Evolutionary conservation across 2,113 vertebrate species (phyloP).

Genomic region (Rostratula benghalensis): DNA sequence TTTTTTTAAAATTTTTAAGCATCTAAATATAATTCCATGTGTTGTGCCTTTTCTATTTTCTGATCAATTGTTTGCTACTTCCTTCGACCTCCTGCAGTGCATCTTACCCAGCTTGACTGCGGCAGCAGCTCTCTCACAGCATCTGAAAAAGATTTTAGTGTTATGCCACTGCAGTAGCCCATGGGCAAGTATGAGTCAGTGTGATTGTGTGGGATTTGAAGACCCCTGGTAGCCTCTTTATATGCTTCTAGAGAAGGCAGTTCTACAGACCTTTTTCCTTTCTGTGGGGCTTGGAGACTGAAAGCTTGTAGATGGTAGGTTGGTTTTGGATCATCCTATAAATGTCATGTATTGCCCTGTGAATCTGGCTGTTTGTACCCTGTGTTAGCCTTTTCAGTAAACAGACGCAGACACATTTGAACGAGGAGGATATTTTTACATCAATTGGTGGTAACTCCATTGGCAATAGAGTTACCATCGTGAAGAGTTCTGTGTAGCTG

Average conservation of each 20-base stretch:
- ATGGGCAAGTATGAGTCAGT: neutral
- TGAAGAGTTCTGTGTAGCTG: neutral
- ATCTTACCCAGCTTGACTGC: neutral
- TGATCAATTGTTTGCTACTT: neutral
- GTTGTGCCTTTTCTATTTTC: neutral
- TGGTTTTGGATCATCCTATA: neutral
- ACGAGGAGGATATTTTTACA: neutral
- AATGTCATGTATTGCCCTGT: neutral
- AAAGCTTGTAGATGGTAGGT: neutral
- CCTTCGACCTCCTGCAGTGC: neutral
- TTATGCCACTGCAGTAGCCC: neutral
- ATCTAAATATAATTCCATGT: neutral
- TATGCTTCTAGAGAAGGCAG: neutral
- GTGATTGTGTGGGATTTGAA: neutral
- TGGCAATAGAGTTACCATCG: neutral
- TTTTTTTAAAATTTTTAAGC: neutral
- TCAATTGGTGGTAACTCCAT: neutral
- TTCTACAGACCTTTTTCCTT: neutral
- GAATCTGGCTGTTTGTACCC: neutral
- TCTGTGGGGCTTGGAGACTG: neutral
- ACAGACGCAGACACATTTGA: neutral
- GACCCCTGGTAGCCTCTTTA: neutral
- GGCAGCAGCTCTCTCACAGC: neutral
- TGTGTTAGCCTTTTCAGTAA: neutral
- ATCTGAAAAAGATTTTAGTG: accelerated